phyloP scores from a whole-genome alignment of 2,797 vertebrate species.

The Tokudaia tokunoshimensis region DNA sequence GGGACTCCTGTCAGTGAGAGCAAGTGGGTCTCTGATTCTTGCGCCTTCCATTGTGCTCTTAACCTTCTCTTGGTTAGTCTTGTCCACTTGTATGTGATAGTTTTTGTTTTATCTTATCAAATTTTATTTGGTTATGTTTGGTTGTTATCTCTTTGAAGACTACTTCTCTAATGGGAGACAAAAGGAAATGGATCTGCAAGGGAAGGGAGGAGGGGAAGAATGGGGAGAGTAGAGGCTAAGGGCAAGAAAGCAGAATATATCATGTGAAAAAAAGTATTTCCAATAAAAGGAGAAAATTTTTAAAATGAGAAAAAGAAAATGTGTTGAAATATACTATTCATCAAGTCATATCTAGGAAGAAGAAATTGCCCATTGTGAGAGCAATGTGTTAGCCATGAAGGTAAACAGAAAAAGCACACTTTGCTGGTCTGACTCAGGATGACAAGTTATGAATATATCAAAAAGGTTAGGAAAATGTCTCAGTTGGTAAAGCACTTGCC shows the following conservation, averaged over 20 bases:
- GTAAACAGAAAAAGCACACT: not conserved
- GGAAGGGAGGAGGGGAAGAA: not conserved
- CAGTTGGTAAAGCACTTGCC: not conserved
- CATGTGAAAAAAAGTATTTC: not conserved
- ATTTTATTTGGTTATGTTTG: not conserved
- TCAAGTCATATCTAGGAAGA: not conserved
- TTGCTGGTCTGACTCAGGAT: not conserved
- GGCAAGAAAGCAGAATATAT: not conserved
- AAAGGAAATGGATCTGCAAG: not conserved
- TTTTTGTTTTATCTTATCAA: not conserved
- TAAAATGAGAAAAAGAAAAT: not conserved
- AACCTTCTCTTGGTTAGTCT: not conserved
- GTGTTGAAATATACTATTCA: not conserved
- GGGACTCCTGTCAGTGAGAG: not conserved
- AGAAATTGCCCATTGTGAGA: no score
- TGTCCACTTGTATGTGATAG: not conserved
- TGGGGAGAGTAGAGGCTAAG: not conserved
- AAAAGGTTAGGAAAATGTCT: not conserved
- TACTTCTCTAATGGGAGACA: not conserved
- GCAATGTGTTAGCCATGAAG: accelerated
- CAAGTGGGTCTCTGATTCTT: not conserved
- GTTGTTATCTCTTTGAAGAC: not conserved
- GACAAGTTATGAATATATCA: not conserved
- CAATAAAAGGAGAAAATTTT: not conserved
- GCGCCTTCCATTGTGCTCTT: not conserved